A percentile compares a stretch with the other conserved stretches of the same genome.
These are phyloP conservation scores for Formica exsecta DNA, from an alignment of 1,140 invertebrate species.

Conservation along the genomic window DNA sequence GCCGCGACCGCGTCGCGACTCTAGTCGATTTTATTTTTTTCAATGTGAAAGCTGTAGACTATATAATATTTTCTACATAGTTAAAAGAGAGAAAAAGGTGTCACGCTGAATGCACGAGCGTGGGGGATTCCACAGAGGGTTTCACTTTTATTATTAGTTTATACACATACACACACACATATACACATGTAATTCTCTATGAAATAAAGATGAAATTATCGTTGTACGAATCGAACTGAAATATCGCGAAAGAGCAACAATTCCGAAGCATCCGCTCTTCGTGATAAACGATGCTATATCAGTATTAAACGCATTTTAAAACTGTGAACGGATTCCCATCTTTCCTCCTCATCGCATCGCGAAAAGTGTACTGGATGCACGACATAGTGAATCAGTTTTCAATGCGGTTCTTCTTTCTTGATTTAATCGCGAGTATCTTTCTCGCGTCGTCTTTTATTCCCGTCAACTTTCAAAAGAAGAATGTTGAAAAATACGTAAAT, in stretches of 20 bases:
- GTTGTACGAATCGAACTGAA: slow-evolving; percentile 2
- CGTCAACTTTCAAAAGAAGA: not conserved
- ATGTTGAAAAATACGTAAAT: not conserved
- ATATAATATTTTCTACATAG: slow-evolving; percentile 52
- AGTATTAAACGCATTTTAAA: not conserved
- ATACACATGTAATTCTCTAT: slow-evolving; percentile 39
- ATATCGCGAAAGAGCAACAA: slow-evolving; percentile 1
- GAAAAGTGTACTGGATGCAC: not conserved
- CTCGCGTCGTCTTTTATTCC: not conserved
- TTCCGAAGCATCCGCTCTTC: not conserved
- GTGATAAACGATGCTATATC: slow-evolving; percentile 6
- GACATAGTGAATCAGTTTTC: not conserved
- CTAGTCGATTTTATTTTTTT: slow-evolving; percentile 62
- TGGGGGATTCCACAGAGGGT: not conserved
- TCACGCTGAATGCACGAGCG: slow-evolving; percentile 44
- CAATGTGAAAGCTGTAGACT: slow-evolving; percentile 50
- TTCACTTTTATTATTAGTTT: slow-evolving; percentile 55
- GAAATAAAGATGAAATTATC: slow-evolving; percentile 48
- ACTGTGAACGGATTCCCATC: not conserved
- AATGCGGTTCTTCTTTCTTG: not conserved
- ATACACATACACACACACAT: not conserved
- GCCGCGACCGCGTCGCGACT: slow-evolving; percentile 34
- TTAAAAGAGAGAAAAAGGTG: slow-evolving; percentile 9
- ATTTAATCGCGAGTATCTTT: not conserved
- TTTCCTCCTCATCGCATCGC: not conserved